These are phyloP conservation scores for Andrena marginata DNA, from an alignment of 2,888 invertebrate genomes.

Conservation along the genomic window DNA sequence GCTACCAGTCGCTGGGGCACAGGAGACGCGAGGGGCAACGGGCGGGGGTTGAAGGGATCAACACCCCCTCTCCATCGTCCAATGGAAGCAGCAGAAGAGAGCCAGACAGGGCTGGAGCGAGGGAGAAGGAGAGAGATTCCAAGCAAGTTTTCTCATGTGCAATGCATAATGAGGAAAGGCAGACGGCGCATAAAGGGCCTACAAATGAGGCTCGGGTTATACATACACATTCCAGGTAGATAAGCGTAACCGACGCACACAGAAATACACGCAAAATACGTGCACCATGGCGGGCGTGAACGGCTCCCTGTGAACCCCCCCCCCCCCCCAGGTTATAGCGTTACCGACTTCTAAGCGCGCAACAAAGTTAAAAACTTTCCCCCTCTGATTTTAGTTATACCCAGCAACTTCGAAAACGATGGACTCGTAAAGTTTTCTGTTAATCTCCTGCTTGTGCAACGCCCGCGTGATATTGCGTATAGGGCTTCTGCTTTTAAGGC, in stretches of 20 bases:
- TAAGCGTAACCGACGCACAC: constrained; percentile 31
- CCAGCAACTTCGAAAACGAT: constrained; percentile 39
- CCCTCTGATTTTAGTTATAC: constrained; percentile 49
- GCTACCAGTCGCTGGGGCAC: constrained; percentile 74
- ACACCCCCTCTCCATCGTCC: constrained; percentile 48
- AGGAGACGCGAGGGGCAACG: constrained; percentile 46
- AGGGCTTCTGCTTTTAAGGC: neutral
- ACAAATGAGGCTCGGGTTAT: constrained; percentile 79
- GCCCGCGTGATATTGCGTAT: neutral
- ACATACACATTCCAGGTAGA: constrained; percentile 46
- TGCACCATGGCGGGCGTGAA: constrained; percentile 20
- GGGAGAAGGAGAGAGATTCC: constrained; percentile 78
- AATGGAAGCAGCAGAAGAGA: constrained; percentile 42
- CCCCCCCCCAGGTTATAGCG: constrained; percentile 53
- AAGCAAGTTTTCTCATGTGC: constrained; percentile 85
- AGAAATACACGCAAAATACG: neutral
- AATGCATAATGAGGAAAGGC: constrained; percentile 84
- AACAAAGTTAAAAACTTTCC: constrained; percentile 48
- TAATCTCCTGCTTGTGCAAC: constrained; percentile 37
- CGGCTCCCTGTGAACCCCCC: constrained; percentile 19
- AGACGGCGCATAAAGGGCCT: constrained; percentile 82
- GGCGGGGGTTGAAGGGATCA: constrained; percentile 53
- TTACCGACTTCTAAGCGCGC: constrained; percentile 56
- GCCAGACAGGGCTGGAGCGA: constrained; percentile 72
- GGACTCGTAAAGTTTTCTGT: constrained; percentile 45